Percentiles rank a stretch among this genome's conserved stretches.
phyloP scores from a whole-genome alignment of 2,113 vertebrate genomes.

The Callionymus lyra region DNA sequence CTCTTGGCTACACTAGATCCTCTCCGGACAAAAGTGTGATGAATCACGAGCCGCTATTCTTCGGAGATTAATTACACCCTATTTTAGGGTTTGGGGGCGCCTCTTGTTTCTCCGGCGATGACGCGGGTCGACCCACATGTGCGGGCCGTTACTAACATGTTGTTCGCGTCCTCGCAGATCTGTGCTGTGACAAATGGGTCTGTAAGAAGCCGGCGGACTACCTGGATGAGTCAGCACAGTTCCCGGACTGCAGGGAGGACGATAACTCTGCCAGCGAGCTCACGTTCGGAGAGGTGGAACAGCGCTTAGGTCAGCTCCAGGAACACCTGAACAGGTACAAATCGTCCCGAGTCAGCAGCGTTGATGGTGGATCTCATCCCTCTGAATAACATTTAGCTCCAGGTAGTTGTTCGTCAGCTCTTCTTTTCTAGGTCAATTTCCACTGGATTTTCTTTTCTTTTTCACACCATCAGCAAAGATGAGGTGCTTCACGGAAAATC shows the following conservation, averaged over 20 bases:
- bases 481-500: too few species aligned
- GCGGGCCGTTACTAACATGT: conserved; percentile 40
- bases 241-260: conserved; percentile 70
- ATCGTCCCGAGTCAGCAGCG: conserved; percentile 1
- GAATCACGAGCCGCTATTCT: conserved; percentile 39
- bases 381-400: neutral
- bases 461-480: too few species aligned
- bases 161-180: conserved; percentile 62
- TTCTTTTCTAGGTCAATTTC: too few species aligned
- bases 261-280: conserved; percentile 86
- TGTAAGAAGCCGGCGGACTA: conserved; percentile 63
- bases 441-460: too few species aligned
- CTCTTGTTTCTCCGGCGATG: conserved; percentile 21
- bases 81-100: conserved; percentile 34
- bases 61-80: conserved; percentile 55
- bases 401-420: conserved; percentile 1
- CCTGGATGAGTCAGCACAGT: conserved; percentile 70
- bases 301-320: conserved; percentile 89
- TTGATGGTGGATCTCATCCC: neutral
- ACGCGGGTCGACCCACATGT: conserved; percentile 49
- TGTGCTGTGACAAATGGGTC: conserved; percentile 73
- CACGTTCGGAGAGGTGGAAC: conserved; percentile 90
- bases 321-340: conserved; percentile 92
- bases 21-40: conserved; percentile 35
- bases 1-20: conserved; percentile 30